Base-by-base conservation (phyloP, 2,888 invertebrate species). In the Muschampia plurimacula region DNA sequence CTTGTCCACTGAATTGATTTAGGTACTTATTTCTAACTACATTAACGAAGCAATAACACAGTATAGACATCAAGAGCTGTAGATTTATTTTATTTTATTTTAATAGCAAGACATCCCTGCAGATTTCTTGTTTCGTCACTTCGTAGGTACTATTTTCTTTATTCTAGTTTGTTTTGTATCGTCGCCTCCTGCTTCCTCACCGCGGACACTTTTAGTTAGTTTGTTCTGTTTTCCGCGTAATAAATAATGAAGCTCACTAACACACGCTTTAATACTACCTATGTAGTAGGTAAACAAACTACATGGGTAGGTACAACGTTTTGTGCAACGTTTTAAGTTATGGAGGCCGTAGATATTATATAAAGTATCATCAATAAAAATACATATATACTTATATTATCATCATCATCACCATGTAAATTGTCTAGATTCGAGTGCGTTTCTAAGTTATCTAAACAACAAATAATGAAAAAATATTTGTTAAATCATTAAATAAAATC, bases 151-250 rank as follows among this genome's bases (percentile, higher is more conserved):
- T 86, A 87, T 92, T 92, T 92, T 90, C 89, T 91, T 89, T 89
- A 86, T 86, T 89, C 85, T 83, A 82, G 78, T 87, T 85, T 89
- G 79, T 82, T 82, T 81, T 78, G 89, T 92, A 92, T 87, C 88
- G 89, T 88, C 87, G 88, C 85, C 85, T 87, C 90, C 89, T 44
- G 92, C 83, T 93, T 92, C 91, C 92, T 89, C 87, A 83, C 89
- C 87, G 90, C 86, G 91, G 92, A 92, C 93, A 92, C 89, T 93
- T 93, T 92, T 90, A 92, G 93, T 93, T 93, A 93, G 92, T 93
- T 93, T 91, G 88, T 84, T 92, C 89, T 90, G 91, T 92, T 93
- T 92, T 88, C 87, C 87, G 88, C 88, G 88, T 87, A 90, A 93
- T 93, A 93, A 93, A 93, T 93, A 93, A 93, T 93, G 92, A 90